Conservation (phyloP, 2,888 invertebrate species). For the Drosophila siamana region DNA sequence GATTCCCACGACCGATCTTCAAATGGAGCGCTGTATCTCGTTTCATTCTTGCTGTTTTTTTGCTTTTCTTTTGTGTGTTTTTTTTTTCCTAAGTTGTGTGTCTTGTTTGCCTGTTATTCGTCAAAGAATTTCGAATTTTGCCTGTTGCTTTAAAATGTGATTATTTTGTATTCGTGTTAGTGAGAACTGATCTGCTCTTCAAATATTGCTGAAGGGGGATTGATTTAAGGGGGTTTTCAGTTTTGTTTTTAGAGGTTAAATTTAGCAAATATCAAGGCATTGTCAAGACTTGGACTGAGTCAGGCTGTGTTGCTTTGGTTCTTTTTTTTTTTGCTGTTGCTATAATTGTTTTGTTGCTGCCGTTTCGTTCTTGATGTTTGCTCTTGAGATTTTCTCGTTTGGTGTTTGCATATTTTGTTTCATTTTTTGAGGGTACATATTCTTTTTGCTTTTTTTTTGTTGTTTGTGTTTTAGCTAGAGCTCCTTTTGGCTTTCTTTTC, state of each 20-base stretch:
- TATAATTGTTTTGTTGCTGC: neutral
- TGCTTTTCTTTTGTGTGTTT: no score
- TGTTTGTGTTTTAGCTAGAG: constrained; percentile 26
- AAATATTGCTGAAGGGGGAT: neutral
- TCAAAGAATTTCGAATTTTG: constrained; percentile 48
- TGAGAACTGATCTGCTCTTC: constrained; percentile 38
- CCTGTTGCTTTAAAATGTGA: constrained; percentile 5
- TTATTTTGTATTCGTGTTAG: neutral
- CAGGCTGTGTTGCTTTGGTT: neutral
- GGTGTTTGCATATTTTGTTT: neutral
- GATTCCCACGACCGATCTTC: constrained; percentile 27
- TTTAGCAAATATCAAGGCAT: constrained; percentile 30
- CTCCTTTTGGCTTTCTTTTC: constrained; percentile 55
- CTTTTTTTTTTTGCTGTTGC: constrained; percentile 1
- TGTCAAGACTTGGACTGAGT: neutral
- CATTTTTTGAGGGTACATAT: neutral
- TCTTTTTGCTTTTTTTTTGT: neutral
- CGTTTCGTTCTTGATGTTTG: constrained; percentile 6
- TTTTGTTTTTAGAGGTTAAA: neutral
- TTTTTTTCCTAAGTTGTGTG: constrained; percentile 7
- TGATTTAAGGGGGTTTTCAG: neutral
- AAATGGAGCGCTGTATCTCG: constrained; percentile 56
- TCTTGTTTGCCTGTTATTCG: constrained; percentile 17
- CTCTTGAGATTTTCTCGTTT: neutral
- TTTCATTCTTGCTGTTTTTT: neutral